These are phyloP conservation scores for Miniopterus natalensis DNA, from an alignment of 2,113 vertebrate species.

Conservation along the genomic window DNA sequence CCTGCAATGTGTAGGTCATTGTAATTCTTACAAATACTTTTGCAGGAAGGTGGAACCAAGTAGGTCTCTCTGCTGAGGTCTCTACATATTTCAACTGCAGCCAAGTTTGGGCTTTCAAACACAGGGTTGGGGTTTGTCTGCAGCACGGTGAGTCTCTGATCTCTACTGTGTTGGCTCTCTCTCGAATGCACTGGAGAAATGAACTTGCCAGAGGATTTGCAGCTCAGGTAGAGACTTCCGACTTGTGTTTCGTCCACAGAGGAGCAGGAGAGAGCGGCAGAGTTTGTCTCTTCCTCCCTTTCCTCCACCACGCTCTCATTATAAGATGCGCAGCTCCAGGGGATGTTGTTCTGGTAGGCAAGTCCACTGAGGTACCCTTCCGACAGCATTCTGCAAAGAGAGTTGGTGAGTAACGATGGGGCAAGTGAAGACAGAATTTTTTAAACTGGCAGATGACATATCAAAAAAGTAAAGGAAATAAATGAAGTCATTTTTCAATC, in stretches of 20 bases:
- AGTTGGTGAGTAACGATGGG: conserved; percentile 41
- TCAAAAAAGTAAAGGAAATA: background rate
- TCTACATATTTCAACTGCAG: conserved; percentile 84
- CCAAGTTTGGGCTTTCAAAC: conserved; percentile 84
- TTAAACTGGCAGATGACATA: background rate
- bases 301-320: conserved; percentile 75
- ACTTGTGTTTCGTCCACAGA: conserved; percentile 78
- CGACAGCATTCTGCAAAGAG: conserved; percentile 92
- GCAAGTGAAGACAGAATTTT: background rate
- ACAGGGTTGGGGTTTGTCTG: conserved; percentile 70
- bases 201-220: conserved; percentile 80
- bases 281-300: conserved; percentile 80
- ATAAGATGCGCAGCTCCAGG: conserved; percentile 65
- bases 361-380: conserved; percentile 94
- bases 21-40: conserved; percentile 97
- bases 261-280: conserved; percentile 79
- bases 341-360: conserved; percentile 85
- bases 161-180: conserved; percentile 79
- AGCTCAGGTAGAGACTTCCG: conserved; percentile 84
- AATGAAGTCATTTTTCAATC: conserved; percentile 46
- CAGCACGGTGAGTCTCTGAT: conserved; percentile 76
- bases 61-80: conserved; percentile 89
- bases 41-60: conserved; percentile 95
- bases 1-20: conserved; percentile 96
- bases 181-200: conserved; percentile 82